Percentiles rank a stretch among this genome's conserved stretches.
Evolutionary conservation across 1,140 invertebrate species (phyloP).

Genomic region (Sinonovacula constricta): DNA sequence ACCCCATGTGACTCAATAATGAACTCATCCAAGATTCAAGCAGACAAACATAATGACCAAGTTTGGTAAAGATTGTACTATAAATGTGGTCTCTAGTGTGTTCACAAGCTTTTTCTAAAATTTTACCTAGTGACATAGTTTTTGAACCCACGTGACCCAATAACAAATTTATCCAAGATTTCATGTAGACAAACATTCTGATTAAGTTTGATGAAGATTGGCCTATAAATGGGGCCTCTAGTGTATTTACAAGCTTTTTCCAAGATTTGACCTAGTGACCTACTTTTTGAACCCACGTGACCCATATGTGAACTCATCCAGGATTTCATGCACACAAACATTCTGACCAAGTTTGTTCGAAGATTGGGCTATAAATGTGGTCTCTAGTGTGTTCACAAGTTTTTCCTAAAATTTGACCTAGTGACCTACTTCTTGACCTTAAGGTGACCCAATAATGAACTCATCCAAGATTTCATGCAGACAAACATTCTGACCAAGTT

Average conservation of each 20-base stretch:
- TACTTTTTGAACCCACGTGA: background rate
- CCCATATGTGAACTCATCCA: background rate
- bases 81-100: background rate
- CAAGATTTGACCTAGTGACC: background rate
- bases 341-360: background rate
- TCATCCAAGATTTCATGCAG: background rate
- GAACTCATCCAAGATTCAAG: background rate
- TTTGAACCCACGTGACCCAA: background rate
- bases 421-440: background rate
- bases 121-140: background rate
- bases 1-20: background rate
- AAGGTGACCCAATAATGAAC: background rate
- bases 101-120: background rate
- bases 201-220: background rate
- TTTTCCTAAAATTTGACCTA: background rate
- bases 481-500: slow-evolving; percentile 1
- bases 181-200: background rate
- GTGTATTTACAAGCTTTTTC: background rate
- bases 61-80: background rate
- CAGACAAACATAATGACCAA: background rate
- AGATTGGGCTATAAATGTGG: background rate
- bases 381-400: background rate
- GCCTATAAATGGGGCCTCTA: background rate
- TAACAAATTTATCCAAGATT: background rate
- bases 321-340: background rate